Conservation (phyloP, 2,888 invertebrate genomes). For the Pristionchus exspectatus region DNA sequence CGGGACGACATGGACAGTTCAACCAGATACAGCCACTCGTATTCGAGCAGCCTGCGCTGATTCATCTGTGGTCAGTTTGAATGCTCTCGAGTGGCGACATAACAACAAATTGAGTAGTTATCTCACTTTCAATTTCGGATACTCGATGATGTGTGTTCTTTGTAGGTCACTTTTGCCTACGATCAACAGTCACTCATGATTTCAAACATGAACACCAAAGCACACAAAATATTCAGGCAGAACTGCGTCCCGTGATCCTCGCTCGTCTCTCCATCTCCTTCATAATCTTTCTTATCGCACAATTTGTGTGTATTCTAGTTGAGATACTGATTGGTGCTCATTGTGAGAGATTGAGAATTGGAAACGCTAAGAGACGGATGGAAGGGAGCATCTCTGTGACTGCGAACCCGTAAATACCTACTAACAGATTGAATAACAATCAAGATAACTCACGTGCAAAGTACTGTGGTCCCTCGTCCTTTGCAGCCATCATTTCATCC, state of each 20-base stretch:
- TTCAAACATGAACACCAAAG: not conserved
- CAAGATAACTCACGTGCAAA: not conserved
- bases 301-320: not conserved
- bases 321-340: not conserved
- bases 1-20: not conserved
- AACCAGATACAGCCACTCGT: not conserved
- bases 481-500: not conserved
- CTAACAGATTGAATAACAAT: not conserved
- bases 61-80: not conserved
- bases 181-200: not conserved
- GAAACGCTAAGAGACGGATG: not conserved
- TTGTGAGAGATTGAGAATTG: not conserved
- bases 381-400: not conserved
- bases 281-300: not conserved
- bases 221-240: not conserved
- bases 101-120: not conserved
- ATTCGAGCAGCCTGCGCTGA: not conserved
- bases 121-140: not conserved
- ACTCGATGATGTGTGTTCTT: not conserved
- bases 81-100: not conserved
- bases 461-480: not conserved
- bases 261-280: conserved; percentile 36
- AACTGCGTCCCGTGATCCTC: not conserved
- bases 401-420: not conserved
- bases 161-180: not conserved